Evolutionary conservation across 1,140 invertebrate species (phyloP).

Genomic region (Lordiphosa collinella): DNA sequence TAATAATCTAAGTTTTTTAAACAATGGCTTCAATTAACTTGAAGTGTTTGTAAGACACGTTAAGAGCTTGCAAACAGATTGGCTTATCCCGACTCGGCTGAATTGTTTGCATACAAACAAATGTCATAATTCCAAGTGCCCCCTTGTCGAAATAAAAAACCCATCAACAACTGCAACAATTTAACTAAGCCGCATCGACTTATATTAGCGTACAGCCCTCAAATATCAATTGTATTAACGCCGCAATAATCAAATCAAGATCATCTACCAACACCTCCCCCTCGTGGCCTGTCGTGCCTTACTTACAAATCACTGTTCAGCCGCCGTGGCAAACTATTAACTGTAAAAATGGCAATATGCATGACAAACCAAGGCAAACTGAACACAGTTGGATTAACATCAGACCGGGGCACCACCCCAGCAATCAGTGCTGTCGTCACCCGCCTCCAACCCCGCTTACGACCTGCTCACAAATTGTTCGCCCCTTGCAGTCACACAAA

Average conservation of each 20-base stretch:
- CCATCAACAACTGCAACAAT: constrained; percentile 60
- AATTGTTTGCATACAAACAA: constrained; percentile 36
- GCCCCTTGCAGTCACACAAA: constrained; percentile 73
- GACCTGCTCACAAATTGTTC: constrained; percentile 72
- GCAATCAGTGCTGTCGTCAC: constrained; percentile 55
- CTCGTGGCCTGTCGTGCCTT: neutral
- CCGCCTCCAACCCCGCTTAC: constrained; percentile 7
- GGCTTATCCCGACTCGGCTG: constrained; percentile 36
- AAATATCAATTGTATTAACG: constrained; percentile 74
- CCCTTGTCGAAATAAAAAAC: constrained; percentile 49
- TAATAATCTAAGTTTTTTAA: constrained; percentile 13
- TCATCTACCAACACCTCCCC: constrained; percentile 33
- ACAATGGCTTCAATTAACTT: constrained; percentile 36
- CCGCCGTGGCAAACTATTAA: constrained; percentile 61
- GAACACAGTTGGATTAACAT: constrained; percentile 71
- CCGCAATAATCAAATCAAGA: constrained; percentile 72
- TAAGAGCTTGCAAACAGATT: constrained; percentile 24
- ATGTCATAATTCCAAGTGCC: constrained; percentile 37
- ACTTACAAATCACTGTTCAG: constrained; percentile 55
- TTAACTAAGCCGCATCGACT: constrained; percentile 43
- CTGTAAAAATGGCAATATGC: constrained; percentile 62
- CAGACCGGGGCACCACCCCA: constrained; percentile 47
- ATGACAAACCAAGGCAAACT: constrained; percentile 43
- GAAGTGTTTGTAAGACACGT: constrained; percentile 32
- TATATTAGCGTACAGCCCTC: constrained; percentile 33